Base-by-base conservation (phyloP, 2,113 vertebrate species). In the Cavia aperea region DNA sequence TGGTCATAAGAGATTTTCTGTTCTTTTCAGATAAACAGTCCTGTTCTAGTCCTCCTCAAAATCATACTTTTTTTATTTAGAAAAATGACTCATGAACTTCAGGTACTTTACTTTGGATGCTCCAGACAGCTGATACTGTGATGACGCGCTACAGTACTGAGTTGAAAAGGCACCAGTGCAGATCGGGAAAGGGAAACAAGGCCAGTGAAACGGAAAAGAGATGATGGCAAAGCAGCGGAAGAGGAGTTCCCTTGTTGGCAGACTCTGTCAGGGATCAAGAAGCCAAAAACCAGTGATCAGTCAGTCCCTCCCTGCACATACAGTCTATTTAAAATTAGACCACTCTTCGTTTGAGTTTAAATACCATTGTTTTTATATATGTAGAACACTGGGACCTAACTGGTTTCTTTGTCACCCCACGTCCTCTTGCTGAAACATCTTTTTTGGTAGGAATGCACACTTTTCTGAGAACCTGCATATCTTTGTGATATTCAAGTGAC, bases 301-400 rank as follows among this genome's bases (percentile, higher is more conserved):
- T 84, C 84, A 33, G 11, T 18, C 86, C 24, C 16, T 21, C 58
- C 60, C 3, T 88, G 19, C 6, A n/a, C 26, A 31, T 24, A 78
- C 15, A 87, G 33, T 33, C 31, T 31, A 63, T 91, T 92, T 89
- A 63, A 75, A 16, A 23, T 78, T 88, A 68, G 63, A 63, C 65
- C 85, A 72, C 62, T 6, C 51, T 92, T n/a, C 56, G n/a, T 66
- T 92, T 89, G 39, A 92, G 33, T 66, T 92, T 91, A 49, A 92
- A 29, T n/a, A n/a, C 16, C 24, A 51, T 4, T 75, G 1, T 92
- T 91, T 93, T 21, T 89, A 33, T 56, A 7, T 60, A 21, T 70
- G 23, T 81, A 49, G 39, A 60, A 49, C 18, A 39, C n/a, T 77
- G 68, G 21, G 39, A 73, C 60, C n/a, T 65, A 56, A 36, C 39